These are phyloP conservation scores for Folsomia manolachei DNA, from an alignment of 2,888 invertebrate genomes.

Conservation along the genomic window DNA sequence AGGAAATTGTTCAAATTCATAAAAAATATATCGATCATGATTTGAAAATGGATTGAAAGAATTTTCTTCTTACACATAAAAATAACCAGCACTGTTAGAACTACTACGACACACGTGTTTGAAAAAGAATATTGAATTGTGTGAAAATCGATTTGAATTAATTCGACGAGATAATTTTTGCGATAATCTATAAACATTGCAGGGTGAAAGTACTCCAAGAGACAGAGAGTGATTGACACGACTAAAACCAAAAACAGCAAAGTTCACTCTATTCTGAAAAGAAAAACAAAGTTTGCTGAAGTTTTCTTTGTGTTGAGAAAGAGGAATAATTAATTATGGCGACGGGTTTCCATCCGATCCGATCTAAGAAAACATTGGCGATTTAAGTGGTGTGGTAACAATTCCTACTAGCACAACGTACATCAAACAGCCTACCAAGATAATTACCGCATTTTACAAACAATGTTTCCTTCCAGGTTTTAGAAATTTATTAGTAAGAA, in stretches of 20 bases:
- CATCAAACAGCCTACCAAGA: no score
- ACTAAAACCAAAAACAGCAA: background rate
- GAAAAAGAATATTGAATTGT: background rate
- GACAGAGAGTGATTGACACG: background rate
- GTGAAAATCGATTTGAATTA: conserved; percentile 5
- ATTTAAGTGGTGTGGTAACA: no score
- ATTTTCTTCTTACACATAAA: no score
- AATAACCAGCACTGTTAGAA: background rate
- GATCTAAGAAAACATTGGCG: no score
- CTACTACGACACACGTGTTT: background rate
- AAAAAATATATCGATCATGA: background rate
- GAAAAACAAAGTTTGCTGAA: background rate
- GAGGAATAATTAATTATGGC: conserved; percentile 6
- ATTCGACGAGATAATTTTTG: conserved; percentile 1
- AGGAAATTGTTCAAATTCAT: no score
- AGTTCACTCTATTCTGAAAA: background rate
- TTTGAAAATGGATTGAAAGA: background rate
- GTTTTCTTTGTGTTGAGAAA: background rate
- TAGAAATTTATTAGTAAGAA: no score
- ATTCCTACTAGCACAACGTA: no score
- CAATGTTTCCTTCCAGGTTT: no score
- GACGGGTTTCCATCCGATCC: no score
- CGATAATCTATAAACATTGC: background rate
- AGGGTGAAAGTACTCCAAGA: background rate
- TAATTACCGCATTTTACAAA: no score